A percentile compares a stretch with the other conserved stretches of the same genome.
Conservation (phyloP, 2,888 invertebrate genomes). For the Leptinotarsa tumamoca region DNA sequence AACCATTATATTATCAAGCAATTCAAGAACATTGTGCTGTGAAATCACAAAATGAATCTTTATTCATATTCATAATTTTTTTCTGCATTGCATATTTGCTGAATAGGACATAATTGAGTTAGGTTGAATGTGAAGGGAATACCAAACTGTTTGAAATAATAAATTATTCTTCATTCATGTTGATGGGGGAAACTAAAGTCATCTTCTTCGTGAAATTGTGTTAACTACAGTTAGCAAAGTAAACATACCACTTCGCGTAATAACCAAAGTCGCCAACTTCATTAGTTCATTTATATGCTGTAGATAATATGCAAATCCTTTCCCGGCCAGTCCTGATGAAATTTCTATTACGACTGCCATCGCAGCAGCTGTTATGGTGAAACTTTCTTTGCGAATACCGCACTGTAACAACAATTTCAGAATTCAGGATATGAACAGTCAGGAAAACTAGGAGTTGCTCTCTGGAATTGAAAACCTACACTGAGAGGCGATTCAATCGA, state of each 20-base stretch:
- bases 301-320: constrained; percentile 8
- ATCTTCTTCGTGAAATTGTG: too few species aligned
- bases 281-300: background rate
- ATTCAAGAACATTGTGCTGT: too few species aligned
- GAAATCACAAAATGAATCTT: too few species aligned
- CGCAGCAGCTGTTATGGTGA: background rate
- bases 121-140: too few species aligned
- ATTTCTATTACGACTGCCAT: background rate
- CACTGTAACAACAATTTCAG: background rate
- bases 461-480: background rate
- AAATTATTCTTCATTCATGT: too few species aligned
- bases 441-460: background rate
- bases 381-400: background rate
- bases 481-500: too few species aligned
- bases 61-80: too few species aligned
- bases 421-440: background rate
- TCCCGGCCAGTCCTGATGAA: background rate
- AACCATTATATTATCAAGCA: too few species aligned
- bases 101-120: too few species aligned
- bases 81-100: too few species aligned
- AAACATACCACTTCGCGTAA: background rate
- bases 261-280: background rate
- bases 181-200: too few species aligned
- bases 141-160: too few species aligned
- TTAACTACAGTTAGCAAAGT: background rate